Evolutionary conservation across 2,113 vertebrate genomes (phyloP), one percentile per base, ranked within the genome.

Genomic region (Silurus glanis): DNA sequence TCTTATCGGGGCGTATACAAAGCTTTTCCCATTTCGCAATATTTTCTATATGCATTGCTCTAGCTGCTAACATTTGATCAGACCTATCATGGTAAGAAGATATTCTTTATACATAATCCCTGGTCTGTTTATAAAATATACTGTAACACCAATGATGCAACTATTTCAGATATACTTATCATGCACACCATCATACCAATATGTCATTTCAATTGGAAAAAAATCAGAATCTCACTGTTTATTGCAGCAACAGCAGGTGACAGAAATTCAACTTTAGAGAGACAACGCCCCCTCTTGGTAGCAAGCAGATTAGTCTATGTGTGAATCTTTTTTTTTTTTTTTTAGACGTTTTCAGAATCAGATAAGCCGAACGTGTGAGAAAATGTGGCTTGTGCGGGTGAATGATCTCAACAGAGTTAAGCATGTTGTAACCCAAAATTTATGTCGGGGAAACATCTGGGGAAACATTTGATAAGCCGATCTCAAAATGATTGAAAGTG

Each of bases 211-310:
- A 37, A 37, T 37, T 56, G 23, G 62, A 62, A 69, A 55, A 51
- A 55, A 71, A 37, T 23, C 51, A 58, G 23, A 19, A 25, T 72
- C 53, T 72, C 56, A 49, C 56, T 8, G 5, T 51, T 28, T 53
- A 84, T 25, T 75, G 19, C 83, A 74, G 49, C 62, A 55, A 19
- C 62, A 23, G 47, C 21, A 45, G 2, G 9, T 9, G 47, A 23
- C 37, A 28, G 28, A 37, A 8, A 76, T 55, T 69, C 28, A 85
- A 55, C 49, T 47, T 69, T 80, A 69, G 62, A 28, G 75, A 49
- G 51, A 67, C 75, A 58, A 62, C 66, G 75, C 84, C 76, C 62
- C 62, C 84, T 56, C 47, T 51, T 85, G 84, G 6, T 25, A 23
- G 37, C 17, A 59, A 75, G 69, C 23, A 17, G 83, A 75, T 25